Conservation (phyloP, 2,113 vertebrate species). For the Fregetta grallaria region DNA sequence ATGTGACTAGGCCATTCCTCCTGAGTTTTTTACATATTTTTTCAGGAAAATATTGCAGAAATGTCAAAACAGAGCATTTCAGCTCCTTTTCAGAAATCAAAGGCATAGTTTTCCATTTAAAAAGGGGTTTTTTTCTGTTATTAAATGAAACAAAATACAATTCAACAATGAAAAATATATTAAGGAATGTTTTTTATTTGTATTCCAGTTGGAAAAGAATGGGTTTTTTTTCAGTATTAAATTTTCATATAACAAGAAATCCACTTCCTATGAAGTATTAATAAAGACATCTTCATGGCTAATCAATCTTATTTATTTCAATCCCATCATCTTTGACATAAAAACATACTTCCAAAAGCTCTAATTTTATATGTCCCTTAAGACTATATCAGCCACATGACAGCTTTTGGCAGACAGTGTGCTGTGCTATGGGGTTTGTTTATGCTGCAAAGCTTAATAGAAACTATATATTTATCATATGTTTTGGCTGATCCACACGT, state of each 20-base stretch:
- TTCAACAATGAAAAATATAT: background rate
- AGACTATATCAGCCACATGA: background rate
- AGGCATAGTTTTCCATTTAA: background rate
- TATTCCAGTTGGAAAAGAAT: background rate
- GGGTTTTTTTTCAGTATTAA: background rate
- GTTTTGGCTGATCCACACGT: background rate
- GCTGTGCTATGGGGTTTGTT: background rate
- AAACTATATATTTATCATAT: background rate
- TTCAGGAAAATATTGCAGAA: background rate
- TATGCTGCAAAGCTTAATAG: background rate
- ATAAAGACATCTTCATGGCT: background rate
- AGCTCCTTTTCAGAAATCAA: background rate
- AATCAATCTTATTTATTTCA: background rate
- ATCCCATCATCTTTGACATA: background rate
- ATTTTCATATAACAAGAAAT: background rate
- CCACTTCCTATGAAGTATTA: background rate
- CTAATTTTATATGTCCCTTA: background rate
- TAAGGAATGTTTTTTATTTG: background rate
- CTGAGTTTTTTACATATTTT: background rate
- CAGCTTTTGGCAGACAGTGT: background rate
- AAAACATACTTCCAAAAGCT: background rate
- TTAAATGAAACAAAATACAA: background rate
- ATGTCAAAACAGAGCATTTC: background rate
- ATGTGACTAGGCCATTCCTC: background rate
- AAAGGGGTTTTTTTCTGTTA: background rate